Evolutionary conservation across 2,888 invertebrate species (phyloP).

Genomic region (Nipponacmea schrenckii): DNA sequence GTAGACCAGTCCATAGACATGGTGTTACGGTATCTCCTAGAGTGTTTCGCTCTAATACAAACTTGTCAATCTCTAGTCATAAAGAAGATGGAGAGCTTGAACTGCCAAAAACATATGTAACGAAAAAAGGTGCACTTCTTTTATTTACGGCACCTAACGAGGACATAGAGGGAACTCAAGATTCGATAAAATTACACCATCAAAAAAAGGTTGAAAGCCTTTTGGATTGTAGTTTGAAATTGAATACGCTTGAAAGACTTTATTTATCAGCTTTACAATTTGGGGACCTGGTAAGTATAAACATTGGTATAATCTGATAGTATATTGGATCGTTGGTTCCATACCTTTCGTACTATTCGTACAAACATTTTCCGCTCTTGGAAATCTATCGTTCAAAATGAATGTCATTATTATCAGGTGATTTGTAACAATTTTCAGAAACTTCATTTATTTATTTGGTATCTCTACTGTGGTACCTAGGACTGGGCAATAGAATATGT

Average conservation of each 20-base stretch:
- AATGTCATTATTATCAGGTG: no score
- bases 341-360: neutral
- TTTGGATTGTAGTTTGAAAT: slow-evolving; percentile 49
- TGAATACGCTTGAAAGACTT: slow-evolving; percentile 57
- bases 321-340: neutral
- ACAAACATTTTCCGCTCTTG: neutral
- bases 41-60: slow-evolving; percentile 33
- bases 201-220: slow-evolving; percentile 31
- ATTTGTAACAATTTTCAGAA: no score
- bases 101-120: slow-evolving; percentile 60
- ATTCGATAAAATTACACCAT: slow-evolving; percentile 5
- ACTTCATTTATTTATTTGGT: no score
- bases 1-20: slow-evolving; percentile 43
- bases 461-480: no score
- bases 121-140: slow-evolving; percentile 59
- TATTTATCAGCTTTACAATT: slow-evolving; percentile 56
- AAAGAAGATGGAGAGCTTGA: slow-evolving; percentile 39
- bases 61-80: slow-evolving; percentile 23
- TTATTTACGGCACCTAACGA: slow-evolving; percentile 49
- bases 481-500: no score
- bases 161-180: slow-evolving; percentile 24
- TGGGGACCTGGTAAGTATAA: slow-evolving; percentile 54
- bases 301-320: neutral
- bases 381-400: no score
- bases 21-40: slow-evolving; percentile 54